Evolutionary conservation across 2,797 vertebrate genomes (phyloP).

Genomic region (Diplodus sargus): DNA sequence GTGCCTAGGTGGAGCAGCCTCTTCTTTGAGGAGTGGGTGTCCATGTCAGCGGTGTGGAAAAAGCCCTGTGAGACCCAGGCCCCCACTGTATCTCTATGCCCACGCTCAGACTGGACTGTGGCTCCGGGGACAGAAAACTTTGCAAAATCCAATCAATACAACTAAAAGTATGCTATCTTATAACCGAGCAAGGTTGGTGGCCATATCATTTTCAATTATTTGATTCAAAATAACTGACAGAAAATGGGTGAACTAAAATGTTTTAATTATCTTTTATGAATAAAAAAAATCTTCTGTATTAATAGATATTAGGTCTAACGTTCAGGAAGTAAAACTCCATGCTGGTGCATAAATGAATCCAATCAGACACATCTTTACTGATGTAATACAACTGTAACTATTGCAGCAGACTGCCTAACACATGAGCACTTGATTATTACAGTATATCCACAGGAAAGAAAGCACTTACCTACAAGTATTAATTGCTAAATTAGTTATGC

Average conservation of each 20-base stretch:
- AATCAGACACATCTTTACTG: neutral
- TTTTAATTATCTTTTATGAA: neutral
- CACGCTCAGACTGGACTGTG: conserved; percentile 23
- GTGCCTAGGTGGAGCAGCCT: conserved; percentile 26
- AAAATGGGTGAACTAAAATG: neutral
- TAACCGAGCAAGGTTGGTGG: neutral
- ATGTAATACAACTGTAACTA: neutral
- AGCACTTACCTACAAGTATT: conserved; percentile 4
- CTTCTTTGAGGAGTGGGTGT: conserved; percentile 54
- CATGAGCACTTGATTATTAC: conserved; percentile 5
- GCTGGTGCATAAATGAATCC: neutral
- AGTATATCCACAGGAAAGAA: conserved; percentile 4
- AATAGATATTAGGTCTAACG: neutral
- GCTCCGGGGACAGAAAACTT: conserved; percentile 33
- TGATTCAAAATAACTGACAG: neutral
- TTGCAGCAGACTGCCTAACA: neutral
- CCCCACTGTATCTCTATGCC: conserved; percentile 54
- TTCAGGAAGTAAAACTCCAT: neutral
- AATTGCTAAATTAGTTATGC: conserved; percentile 47
- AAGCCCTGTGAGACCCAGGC: conserved; percentile 33
- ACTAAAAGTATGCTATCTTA: neutral
- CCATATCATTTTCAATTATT: conserved; percentile 1
- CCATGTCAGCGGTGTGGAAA: conserved; percentile 47
- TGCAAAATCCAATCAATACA: conserved; percentile 12
- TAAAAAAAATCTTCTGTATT: neutral